phyloP scores from a whole-genome alignment of 2,888 invertebrate genomes.

The Dysmachus trigonus region DNA sequence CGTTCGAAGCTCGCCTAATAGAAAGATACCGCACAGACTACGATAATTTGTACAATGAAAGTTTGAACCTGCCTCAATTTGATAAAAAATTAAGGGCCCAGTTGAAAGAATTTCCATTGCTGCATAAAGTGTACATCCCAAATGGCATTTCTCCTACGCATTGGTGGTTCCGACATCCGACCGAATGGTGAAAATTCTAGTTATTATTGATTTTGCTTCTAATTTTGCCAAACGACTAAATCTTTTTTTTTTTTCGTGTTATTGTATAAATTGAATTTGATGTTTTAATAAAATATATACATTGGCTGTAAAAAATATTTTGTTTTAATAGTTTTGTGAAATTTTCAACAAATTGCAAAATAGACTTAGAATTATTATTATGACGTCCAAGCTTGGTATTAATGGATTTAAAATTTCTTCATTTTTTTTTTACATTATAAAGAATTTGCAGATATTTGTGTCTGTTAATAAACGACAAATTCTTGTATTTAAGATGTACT shows the following conservation, averaged over 20 bases:
- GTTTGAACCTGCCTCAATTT: not conserved
- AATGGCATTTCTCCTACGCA: not conserved
- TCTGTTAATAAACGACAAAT: too few species aligned
- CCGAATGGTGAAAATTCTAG: not conserved
- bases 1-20: not conserved
- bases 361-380: not conserved
- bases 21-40: not conserved
- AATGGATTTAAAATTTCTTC: too few species aligned
- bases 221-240: not conserved
- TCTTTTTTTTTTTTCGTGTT: too few species aligned
- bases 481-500: too few species aligned
- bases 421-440: too few species aligned
- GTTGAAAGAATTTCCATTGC: not conserved
- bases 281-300: too few species aligned
- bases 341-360: not conserved
- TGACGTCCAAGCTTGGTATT: too few species aligned
- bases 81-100: not conserved
- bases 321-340: not conserved
- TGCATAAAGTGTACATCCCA: not conserved
- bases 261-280: not conserved
- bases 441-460: too few species aligned
- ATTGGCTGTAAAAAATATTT: not conserved
- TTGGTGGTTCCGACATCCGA: not conserved
- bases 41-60: not conserved
- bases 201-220: not conserved